phyloP scores from a whole-genome alignment of 2,888 invertebrate genomes.

The Malthinus seriepunctatus region DNA sequence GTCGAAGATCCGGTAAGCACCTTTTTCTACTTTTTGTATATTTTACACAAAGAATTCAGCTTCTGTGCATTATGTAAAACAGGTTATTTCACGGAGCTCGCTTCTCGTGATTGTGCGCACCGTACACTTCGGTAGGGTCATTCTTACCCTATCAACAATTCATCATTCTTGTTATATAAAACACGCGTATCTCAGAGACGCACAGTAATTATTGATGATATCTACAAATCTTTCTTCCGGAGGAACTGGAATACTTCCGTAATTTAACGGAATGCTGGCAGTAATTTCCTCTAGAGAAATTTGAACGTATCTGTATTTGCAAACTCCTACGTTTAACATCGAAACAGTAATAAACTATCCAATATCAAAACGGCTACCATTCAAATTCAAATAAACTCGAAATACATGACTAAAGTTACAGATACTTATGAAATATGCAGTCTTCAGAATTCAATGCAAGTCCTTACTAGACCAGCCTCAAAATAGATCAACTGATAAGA shows the following conservation, averaged over 20 bases:
- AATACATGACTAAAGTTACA: conserved; percentile 18
- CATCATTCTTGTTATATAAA: conserved; percentile 35
- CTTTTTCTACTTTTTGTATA: conserved; percentile 3
- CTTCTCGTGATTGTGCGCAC: conserved; percentile 35
- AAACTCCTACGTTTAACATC: conserved; percentile 13
- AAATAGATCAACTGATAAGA: too few species aligned
- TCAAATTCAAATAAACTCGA: conserved; percentile 22
- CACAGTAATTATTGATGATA: conserved; percentile 42
- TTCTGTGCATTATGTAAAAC: conserved; percentile 21
- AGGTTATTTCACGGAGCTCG: conserved; percentile 38
- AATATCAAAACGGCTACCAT: conserved; percentile 18
- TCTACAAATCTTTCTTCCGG: conserved; percentile 39
- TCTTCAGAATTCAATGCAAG: neutral
- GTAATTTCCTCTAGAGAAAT: conserved; percentile 39
- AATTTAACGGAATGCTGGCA: conserved; percentile 36
- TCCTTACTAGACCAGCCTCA: too few species aligned
- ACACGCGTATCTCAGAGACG: conserved; percentile 32
- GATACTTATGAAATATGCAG: conserved; percentile 16
- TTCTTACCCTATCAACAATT: conserved; percentile 34
- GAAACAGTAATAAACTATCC: conserved; percentile 23
- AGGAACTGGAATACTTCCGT: conserved; percentile 36
- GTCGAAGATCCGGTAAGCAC: neutral
- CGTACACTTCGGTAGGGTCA: conserved; percentile 19
- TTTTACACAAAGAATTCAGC: neutral
- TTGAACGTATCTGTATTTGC: conserved; percentile 29